Evolutionary conservation across 2,113 vertebrate genomes (phyloP).

Genomic region (Struthidea cinerea): DNA sequence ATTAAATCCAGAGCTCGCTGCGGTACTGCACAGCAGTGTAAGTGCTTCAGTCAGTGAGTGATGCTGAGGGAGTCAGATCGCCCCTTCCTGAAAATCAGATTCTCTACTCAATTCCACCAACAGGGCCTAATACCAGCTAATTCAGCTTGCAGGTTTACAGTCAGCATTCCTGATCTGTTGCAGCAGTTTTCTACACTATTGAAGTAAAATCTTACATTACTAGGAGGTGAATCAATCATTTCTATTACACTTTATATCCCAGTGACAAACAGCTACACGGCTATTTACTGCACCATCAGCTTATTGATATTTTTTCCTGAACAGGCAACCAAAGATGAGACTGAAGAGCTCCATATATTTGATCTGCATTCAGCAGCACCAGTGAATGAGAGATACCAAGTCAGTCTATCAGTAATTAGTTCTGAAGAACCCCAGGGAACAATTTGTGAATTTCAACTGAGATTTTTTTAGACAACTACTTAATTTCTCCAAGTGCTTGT

Average conservation of each 20-base stretch:
- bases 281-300: conserved; percentile 10
- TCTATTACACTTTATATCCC: neutral
- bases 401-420: neutral
- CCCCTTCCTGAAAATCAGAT: neutral
- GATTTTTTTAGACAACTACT: neutral
- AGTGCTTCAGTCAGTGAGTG: neutral
- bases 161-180: neutral
- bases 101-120: neutral
- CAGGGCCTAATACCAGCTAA: neutral
- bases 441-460: neutral
- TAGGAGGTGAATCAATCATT: neutral
- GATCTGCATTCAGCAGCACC: neutral
- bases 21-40: neutral
- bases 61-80: neutral
- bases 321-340: neutral
- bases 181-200: neutral
- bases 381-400: neutral
- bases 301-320: neutral
- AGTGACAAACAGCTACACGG: neutral
- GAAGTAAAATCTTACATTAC: neutral
- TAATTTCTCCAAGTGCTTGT: neutral
- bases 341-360: neutral
- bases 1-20: neutral
- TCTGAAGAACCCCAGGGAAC: neutral
- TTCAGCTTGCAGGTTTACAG: neutral